phyloP scores from a whole-genome alignment of 2,888 invertebrate species.

The Taenaris catops region DNA sequence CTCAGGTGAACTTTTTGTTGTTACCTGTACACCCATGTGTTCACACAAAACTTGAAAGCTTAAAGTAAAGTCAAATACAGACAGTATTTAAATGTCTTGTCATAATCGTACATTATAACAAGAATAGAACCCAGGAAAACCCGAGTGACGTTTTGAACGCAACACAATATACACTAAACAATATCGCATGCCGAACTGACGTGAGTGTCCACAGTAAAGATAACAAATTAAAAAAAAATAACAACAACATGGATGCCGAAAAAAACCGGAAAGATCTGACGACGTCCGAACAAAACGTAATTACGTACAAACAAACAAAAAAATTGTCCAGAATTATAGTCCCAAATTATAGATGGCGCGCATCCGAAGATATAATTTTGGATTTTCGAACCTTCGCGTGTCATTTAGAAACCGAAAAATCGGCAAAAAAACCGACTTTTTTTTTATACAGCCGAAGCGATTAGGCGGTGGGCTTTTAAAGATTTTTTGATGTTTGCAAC shows the following conservation, averaged over 20 bases:
- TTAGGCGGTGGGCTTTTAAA: constrained; percentile 32
- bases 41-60: too few species aligned
- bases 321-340: constrained; percentile 51
- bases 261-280: constrained; percentile 27
- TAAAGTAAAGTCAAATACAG: too few species aligned
- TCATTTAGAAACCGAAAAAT: constrained; percentile 39
- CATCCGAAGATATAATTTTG: constrained; percentile 34
- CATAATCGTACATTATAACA: too few species aligned
- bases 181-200: constrained; percentile 13
- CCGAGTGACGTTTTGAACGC: too few species aligned
- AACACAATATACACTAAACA: constrained; percentile 4
- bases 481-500: constrained; percentile 19
- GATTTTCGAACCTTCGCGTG: constrained; percentile 36
- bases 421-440: constrained; percentile 26
- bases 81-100: too few species aligned
- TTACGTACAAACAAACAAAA: constrained; percentile 47
- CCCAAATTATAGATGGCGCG: constrained; percentile 58
- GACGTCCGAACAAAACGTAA: constrained; percentile 38
- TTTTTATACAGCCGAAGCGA: constrained; percentile 21
- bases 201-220: constrained; percentile 16
- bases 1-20: too few species aligned
- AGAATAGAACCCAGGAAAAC: too few species aligned
- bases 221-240: constrained; percentile 20
- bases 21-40: too few species aligned
- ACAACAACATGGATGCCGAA: too few species aligned